Evolutionary conservation across 2,113 vertebrate species (phyloP).

Genomic region (Vireo altiloquus): DNA sequence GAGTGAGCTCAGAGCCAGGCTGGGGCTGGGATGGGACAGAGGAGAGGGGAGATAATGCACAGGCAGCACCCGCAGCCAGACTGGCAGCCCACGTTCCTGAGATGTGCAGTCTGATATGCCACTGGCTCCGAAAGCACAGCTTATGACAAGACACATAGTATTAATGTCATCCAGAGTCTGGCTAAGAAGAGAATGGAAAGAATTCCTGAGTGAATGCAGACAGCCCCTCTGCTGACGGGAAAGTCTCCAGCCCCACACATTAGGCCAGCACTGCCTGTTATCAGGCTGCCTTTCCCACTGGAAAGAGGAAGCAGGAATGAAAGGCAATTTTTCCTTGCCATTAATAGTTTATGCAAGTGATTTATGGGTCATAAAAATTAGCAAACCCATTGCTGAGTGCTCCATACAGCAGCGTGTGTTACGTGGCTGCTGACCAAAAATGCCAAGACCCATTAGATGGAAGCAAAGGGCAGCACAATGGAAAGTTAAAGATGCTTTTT

Average conservation of each 20-base stretch:
- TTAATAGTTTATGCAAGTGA: conserved; percentile 29
- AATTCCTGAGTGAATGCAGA: conserved; percentile 52
- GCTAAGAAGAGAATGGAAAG: conserved; percentile 46
- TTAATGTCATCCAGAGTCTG: conserved; percentile 28
- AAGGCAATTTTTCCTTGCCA: not conserved
- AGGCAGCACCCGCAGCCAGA: not conserved
- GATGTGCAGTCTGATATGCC: not conserved
- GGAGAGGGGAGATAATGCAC: not conserved
- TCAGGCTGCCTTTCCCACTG: not conserved
- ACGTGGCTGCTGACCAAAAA: conserved; percentile 49
- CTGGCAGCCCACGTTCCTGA: conserved; percentile 3
- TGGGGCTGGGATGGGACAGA: not conserved
- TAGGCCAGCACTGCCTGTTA: not conserved
- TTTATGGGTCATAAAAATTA: conserved; percentile 56
- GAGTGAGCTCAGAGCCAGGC: not conserved
- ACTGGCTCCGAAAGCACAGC: not conserved
- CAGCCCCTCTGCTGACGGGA: not conserved
- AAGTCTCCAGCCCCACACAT: not conserved
- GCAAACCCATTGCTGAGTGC: not conserved
- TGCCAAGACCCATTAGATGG: conserved; percentile 39
- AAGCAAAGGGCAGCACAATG: conserved; percentile 31
- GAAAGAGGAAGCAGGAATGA: conserved; percentile 54
- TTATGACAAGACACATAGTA: conserved; percentile 24
- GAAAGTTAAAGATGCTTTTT: conserved; percentile 60
- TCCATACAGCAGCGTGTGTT: not conserved